Conservation (phyloP, 2,113 vertebrate species). For the Gallinago jamesoni region DNA sequence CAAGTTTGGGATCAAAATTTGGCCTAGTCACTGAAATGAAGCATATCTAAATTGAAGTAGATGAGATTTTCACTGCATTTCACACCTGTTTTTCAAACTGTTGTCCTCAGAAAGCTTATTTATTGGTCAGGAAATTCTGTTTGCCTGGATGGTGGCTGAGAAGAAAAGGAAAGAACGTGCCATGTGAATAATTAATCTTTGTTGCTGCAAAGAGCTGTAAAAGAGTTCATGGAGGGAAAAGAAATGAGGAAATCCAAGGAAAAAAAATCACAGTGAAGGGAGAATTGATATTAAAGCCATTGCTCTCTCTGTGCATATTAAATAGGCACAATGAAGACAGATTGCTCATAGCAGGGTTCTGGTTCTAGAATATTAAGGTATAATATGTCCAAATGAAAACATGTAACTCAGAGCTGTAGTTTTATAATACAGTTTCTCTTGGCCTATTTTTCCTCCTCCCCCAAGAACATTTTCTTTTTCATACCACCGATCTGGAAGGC, state of each 20-base stretch:
- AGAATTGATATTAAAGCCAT: background rate
- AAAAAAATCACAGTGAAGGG: background rate
- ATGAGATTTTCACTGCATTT: background rate
- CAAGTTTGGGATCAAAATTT: background rate
- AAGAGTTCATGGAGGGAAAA: background rate
- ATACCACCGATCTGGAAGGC: background rate
- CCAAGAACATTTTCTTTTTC: background rate
- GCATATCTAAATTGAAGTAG: background rate
- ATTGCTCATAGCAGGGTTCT: background rate
- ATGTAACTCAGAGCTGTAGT: background rate
- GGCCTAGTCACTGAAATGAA: background rate
- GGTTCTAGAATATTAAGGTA: background rate
- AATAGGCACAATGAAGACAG: background rate
- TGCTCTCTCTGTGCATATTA: background rate
- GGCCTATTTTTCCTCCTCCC: background rate
- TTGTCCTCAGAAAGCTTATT: background rate
- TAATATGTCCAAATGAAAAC: background rate
- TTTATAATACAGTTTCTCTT: background rate
- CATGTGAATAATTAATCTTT: background rate
- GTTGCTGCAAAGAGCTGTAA: background rate
- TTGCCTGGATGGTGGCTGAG: background rate
- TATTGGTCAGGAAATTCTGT: background rate
- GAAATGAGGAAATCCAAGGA: background rate
- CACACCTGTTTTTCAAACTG: background rate
- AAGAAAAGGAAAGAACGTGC: background rate